These are phyloP conservation scores for Trichopoda pennipes DNA, from an alignment of 2,888 invertebrate genomes.

Conservation along the genomic window DNA sequence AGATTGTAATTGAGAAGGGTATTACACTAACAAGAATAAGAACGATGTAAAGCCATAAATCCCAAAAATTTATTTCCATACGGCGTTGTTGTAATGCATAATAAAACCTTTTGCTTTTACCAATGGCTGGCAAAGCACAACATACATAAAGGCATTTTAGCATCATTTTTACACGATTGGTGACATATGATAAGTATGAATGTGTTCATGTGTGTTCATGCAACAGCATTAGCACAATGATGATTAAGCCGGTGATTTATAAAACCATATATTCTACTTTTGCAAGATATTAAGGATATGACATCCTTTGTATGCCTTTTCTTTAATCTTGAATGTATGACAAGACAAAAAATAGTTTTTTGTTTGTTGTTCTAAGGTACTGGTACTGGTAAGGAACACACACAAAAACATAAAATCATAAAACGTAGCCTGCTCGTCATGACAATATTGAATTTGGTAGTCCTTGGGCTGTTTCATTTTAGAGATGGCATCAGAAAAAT, in stretches of 20 bases:
- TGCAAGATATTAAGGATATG: conserved; percentile 40
- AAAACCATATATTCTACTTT: conserved; percentile 36
- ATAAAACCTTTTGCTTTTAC: conserved; percentile 12
- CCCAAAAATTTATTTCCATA: too few species aligned
- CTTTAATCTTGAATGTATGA: background rate
- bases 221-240: background rate
- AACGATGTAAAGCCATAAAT: conserved; percentile 7
- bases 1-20: conserved; percentile 10
- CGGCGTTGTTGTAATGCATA: background rate
- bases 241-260: conserved; percentile 48
- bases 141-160: conserved; percentile 1
- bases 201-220: conserved; percentile 23
- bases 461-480: conserved; percentile 12
- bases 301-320: conserved; percentile 43
- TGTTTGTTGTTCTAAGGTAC: conserved; percentile 25
- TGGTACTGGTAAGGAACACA: background rate
- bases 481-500: background rate
- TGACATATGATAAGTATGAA: conserved; percentile 53
- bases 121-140: background rate
- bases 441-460: conserved; percentile 38
- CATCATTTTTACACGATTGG: conserved; percentile 48
- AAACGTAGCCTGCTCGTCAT: background rate
- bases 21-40: conserved; percentile 12
- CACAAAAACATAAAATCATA: background rate
- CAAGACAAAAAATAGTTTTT: conserved; percentile 31